Evolutionary conservation across 2,113 vertebrate genomes (phyloP).

Genomic region (Trematocara zebra): DNA sequence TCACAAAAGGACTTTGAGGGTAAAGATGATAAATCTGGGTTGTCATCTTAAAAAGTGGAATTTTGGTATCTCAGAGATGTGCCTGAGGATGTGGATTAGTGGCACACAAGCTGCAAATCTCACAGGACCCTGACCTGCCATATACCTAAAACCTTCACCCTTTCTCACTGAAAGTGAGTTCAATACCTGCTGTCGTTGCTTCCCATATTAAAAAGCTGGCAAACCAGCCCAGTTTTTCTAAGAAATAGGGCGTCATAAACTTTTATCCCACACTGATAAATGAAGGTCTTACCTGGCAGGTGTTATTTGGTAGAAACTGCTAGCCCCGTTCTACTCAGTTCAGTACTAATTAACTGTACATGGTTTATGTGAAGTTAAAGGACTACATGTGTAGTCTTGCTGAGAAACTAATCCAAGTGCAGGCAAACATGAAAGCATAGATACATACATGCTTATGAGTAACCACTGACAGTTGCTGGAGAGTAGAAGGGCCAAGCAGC

Average conservation of each 20-base stretch:
- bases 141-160: not conserved
- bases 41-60: not conserved
- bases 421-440: not conserved
- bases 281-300: not conserved
- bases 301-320: not conserved
- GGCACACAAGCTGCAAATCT: not conserved
- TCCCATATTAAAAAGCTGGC: not conserved
- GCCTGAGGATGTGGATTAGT: not conserved
- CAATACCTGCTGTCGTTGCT: not conserved
- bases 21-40: not conserved
- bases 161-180: not conserved
- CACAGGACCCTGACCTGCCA: not conserved
- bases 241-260: not conserved
- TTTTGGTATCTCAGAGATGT: not conserved
- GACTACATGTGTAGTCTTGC: not conserved
- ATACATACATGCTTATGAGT: not conserved
- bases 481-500: slow-evolving; percentile 15
- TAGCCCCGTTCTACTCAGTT: not conserved
- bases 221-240: not conserved
- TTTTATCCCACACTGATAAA: not conserved
- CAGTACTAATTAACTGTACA: not conserved
- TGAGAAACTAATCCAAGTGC: not conserved
- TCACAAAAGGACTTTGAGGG: not conserved
- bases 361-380: not conserved
- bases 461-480: slow-evolving; percentile 4